Base-by-base conservation (phyloP, 2,113 vertebrate species). In the human region DNA sequence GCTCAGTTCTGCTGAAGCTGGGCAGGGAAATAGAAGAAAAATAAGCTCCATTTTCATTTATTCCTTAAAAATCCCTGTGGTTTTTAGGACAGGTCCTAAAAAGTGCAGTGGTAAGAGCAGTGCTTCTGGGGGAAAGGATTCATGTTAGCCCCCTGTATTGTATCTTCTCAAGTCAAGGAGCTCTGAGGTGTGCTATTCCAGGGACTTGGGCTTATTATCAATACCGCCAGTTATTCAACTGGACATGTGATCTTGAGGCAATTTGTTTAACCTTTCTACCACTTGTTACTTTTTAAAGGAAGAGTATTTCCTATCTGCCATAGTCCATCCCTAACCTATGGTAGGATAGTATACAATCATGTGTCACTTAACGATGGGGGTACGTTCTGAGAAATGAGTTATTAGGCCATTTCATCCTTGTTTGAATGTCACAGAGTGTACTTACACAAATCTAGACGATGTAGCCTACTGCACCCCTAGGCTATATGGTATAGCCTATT, bases 201-300 rank as follows among this genome's bases (percentile, higher is more conserved):
- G 59, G 61, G 82, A 78, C 52, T 1, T 7, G 17, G 32, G 40
- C 48, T 93, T 40, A 43, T 43, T 57, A 23, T 92, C 64, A 23
- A 3, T 18, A 38, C 40, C 1, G 11, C 78, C 25, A 23, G 0
- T 45, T 70, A 10, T 57, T n/a, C 70, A 64, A 7, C 40, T 94
- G 10, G n/a, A 23, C 16, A 3, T 85, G n/a, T 68, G 22, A 48
- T 75, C 75, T 79, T 43, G 38, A 84, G 45, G 13, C 3, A 48
- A 3, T 75, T 40, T 70, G 35, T 17, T 68, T 80, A 38, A 70
- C 52, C 17, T 84, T 40, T 93, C 45, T 23, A 86, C 38, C 14
- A 12, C 16, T 27, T 95, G 22, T 79, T 83, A 25, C n/a, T 84
- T 94, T 87, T 92, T 45, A 94, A 82, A 86, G 87, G 48, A 93